Evolutionary conservation across 2,797 vertebrate species (phyloP), one percentile per base, ranked within the genome.

Genomic region (Phrynocephalus forsythii): DNA sequence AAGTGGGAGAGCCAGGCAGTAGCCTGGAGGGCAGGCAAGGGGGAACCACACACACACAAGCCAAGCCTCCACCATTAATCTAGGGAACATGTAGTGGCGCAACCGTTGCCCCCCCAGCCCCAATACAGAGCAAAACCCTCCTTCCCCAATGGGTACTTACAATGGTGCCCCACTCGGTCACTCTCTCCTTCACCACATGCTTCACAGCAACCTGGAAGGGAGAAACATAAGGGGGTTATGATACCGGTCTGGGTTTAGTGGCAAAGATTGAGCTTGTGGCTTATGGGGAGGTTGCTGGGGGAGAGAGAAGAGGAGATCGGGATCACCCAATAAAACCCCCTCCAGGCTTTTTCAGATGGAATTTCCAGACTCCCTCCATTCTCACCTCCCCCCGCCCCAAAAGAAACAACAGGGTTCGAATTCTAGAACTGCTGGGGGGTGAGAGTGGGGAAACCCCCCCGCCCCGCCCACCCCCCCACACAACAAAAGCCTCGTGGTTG

Each of bases 91-190:
- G 50, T 83, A 13, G 78, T 22, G 78, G 11, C 6, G 30, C 63
- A 48, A 8, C 22, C n/a, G 28, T 4, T 3, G 1, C 44, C 13
- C 13, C 0, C 16, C 4, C 33, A 33, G n/a, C 82, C n/a, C 79
- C 15, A 13, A 66, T 3, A 6, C 26, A 20, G 0, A 52, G 5
- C 13, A 44, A 2, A 11, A 28, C 22, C 22, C 33, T 24, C 67
- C 1, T 3, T 6, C 20, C 68, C 1, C 44, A 38, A 2, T 8
- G 22, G 67, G n/a, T 87, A 98, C 98, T 98, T 95, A 99, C 98
- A 89, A 98, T 94, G 15, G 98, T 97, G 88, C 98, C 98, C 98
- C 98, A 99, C 91, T 99, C 98, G 0, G 98, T 98, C 89, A 99
- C 98, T 80, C 98, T 93, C 90, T 99, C 98, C 95, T 98, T 99